Percentiles rank a stretch among this genome's conserved stretches.
These are phyloP conservation scores for Leptinotarsa rubiginosa DNA, from an alignment of 2,888 invertebrate species.

Conservation along the genomic window DNA sequence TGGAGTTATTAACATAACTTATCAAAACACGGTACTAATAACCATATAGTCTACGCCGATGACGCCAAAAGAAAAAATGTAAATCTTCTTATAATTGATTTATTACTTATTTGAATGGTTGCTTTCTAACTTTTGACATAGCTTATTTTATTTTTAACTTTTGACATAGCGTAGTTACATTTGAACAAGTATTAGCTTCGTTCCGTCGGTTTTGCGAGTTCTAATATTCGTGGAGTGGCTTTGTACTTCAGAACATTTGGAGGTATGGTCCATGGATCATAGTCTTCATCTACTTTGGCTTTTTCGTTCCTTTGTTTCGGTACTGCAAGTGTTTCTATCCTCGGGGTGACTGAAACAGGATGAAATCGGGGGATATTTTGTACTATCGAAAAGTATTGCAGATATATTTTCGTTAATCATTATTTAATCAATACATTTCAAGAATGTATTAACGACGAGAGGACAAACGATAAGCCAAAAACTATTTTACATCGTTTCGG, in stretches of 20 bases:
- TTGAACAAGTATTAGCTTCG: slow-evolving; percentile 45
- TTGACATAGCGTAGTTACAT: slow-evolving; percentile 6
- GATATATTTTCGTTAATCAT: neutral
- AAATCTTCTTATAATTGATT: neutral
- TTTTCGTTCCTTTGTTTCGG: slow-evolving; percentile 61
- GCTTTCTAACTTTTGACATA: neutral
- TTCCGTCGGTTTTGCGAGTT: slow-evolving; percentile 66
- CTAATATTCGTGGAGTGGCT: slow-evolving; percentile 64
- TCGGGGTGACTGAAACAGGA: slow-evolving; percentile 55
- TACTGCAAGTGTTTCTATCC: slow-evolving; percentile 57
- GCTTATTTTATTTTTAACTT: slow-evolving; percentile 2
- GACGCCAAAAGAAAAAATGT: too few relatives aligned
- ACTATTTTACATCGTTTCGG: too few relatives aligned
- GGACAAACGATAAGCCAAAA: too few relatives aligned
- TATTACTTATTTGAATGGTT: neutral
- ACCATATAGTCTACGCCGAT: too few relatives aligned
- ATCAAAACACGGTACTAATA: too few relatives aligned
- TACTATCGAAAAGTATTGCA: neutral
- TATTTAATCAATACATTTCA: too few relatives aligned
- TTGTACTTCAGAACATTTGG: slow-evolving; percentile 68
- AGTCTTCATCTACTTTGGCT: slow-evolving; percentile 65
- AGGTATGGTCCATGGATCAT: slow-evolving; percentile 67
- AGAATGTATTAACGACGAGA: too few relatives aligned
- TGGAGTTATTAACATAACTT: too few relatives aligned
- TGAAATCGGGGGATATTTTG: neutral